A percentile compares a stretch with the other conserved stretches of the same genome.
Conservation (phyloP, 2,113 vertebrate genomes). For the Suncus etruscus region DNA sequence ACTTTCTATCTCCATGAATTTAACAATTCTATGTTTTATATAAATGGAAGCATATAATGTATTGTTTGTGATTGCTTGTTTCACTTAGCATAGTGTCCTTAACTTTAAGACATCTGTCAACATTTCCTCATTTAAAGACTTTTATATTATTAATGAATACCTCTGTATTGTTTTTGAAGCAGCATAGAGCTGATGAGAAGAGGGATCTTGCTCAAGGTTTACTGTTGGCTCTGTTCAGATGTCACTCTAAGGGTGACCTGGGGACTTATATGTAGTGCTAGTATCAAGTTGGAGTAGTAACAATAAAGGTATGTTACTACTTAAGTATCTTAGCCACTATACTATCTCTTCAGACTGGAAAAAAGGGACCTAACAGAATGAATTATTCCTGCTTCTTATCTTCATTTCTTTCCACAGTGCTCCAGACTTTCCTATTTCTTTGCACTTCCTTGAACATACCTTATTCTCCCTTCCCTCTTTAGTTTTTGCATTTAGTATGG, state of each 20-base stretch:
- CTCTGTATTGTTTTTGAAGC: neutral
- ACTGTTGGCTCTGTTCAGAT: too few relatives aligned
- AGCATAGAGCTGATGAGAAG: neutral
- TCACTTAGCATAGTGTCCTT: neutral
- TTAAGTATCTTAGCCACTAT: too few relatives aligned
- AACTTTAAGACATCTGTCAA: neutral
- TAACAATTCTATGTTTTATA: neutral
- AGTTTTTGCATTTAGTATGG: neutral
- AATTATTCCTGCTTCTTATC: neutral
- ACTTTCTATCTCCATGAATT: neutral
- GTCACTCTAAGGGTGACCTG: too few relatives aligned
- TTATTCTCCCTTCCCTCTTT: too few relatives aligned
- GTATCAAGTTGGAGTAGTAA: too few relatives aligned
- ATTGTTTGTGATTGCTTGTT: constrained; percentile 26
- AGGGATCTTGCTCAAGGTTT: neutral
- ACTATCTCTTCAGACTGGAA: too few relatives aligned
- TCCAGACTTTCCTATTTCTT: neutral
- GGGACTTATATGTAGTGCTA: too few relatives aligned
- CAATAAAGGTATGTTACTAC: too few relatives aligned
- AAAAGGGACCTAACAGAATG: neutral
- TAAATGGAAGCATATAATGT: neutral
- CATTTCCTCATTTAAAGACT: constrained; percentile 1
- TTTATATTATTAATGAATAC: neutral
- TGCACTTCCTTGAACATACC: neutral
- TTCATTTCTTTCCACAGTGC: neutral